A percentile compares a stretch with the other conserved stretches of the same genome.
Conservation (phyloP, 64 coral and sea anemone species). For the Astreopora myriophthalma region DNA sequence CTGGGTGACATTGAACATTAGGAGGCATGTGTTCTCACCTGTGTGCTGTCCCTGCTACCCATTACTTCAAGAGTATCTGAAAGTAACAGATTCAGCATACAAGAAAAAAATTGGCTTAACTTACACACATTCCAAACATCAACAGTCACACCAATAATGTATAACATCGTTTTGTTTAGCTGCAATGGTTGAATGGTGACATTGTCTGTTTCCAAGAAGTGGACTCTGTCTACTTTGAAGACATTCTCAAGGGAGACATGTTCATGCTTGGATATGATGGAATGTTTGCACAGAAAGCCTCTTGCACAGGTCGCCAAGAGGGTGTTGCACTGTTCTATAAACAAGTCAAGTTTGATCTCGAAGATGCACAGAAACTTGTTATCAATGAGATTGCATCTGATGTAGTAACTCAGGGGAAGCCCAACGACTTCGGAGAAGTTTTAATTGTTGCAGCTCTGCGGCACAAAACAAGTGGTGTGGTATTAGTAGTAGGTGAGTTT, state of each 20-base stretch:
- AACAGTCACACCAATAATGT: too few species aligned
- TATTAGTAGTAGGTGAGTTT: constrained; percentile 11
- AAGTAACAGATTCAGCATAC: too few species aligned
- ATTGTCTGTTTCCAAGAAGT: constrained; percentile 70
- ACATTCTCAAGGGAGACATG: constrained; percentile 17
- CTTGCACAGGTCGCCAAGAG: not conserved
- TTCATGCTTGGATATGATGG: constrained; percentile 8
- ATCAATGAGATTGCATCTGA: constrained; percentile 21
- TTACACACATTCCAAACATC: too few species aligned
- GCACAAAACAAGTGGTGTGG: not conserved
- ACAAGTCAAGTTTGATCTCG: constrained; percentile 28
- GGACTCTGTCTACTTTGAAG: constrained; percentile 36
- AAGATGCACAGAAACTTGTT: not conserved
- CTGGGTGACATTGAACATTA: too few species aligned
- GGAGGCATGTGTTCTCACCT: too few species aligned
- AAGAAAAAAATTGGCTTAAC: too few species aligned
- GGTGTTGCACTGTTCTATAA: constrained; percentile 56
- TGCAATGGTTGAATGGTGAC: constrained; percentile 49
- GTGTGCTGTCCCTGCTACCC: too few species aligned
- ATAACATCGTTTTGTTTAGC: too few species aligned
- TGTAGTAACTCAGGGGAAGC: not conserved
- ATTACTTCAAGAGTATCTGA: too few species aligned
- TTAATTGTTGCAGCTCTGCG: not conserved
- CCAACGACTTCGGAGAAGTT: not conserved
- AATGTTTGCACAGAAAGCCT: not conserved